These are phyloP conservation scores for Asarcornis scutulata DNA, from an alignment of 2,113 vertebrate species.

Conservation along the genomic window DNA sequence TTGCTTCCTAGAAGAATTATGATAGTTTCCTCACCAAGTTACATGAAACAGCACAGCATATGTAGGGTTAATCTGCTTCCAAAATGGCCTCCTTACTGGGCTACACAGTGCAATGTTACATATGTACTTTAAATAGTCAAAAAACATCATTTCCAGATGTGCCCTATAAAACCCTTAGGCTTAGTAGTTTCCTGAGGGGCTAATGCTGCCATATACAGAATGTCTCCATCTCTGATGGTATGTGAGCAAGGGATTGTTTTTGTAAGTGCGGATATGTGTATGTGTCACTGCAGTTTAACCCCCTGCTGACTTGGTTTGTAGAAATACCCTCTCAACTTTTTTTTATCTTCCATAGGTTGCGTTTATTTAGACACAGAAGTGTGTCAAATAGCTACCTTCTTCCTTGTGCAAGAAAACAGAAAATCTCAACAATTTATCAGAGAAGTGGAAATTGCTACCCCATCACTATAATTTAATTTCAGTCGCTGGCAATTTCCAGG, in stretches of 20 bases:
- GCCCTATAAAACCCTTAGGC: not conserved
- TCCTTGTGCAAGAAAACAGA: not conserved
- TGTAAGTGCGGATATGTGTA: not conserved
- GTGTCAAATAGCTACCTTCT: not conserved
- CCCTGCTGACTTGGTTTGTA: not conserved
- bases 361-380: not conserved
- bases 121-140: slow-evolving; percentile 3
- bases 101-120: not conserved
- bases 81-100: not conserved
- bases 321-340: not conserved
- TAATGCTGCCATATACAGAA: not conserved
- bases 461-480: slow-evolving; percentile 3
- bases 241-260: not conserved
- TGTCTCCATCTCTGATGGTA: not conserved
- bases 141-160: slow-evolving; percentile 15
- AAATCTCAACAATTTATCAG: not conserved
- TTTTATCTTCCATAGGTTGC: not conserved
- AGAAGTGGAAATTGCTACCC: not conserved
- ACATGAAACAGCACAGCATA: not conserved
- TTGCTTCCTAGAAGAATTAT: not conserved
- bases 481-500: not conserved
- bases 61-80: not conserved
- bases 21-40: not conserved
- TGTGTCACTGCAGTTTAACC: not conserved
- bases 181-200: slow-evolving; percentile 13